A percentile compares a stretch with the other conserved stretches of the same genome.
phyloP scores from a whole-genome alignment of 2,113 vertebrate genomes.

The Myrmophylax atrothorax region DNA sequence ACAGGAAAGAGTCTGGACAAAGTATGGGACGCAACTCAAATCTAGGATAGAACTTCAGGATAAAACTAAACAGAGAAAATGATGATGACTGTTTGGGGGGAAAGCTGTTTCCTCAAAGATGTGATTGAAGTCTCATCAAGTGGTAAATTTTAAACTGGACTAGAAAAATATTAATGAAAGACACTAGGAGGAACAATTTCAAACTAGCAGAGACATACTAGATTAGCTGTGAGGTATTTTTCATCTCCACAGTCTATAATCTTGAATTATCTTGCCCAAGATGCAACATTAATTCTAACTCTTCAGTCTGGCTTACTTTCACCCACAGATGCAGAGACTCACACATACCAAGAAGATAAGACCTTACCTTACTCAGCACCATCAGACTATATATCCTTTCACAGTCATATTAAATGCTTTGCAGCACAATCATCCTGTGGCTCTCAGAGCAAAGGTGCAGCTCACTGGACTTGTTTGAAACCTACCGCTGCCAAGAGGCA shows the following conservation, averaged over 20 bases:
- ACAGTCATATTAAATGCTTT: background rate
- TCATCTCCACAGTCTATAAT: background rate
- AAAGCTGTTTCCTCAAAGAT: background rate
- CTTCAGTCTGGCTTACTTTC: background rate
- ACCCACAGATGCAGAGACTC: background rate
- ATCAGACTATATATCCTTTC: background rate
- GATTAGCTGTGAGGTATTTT: background rate
- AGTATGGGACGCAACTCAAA: background rate
- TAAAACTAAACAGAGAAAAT: background rate
- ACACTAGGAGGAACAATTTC: background rate
- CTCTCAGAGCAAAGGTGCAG: background rate
- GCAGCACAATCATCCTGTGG: background rate
- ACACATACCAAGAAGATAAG: background rate
- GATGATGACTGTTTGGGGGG: background rate
- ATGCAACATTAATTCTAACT: background rate
- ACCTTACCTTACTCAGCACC: background rate
- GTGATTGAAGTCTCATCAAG: background rate
- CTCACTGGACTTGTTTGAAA: background rate
- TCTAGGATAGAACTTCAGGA: too few species aligned
- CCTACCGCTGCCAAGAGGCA: background rate
- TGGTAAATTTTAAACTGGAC: background rate
- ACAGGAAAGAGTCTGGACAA: background rate
- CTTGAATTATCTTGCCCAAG: background rate
- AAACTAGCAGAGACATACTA: background rate
- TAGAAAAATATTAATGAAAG: background rate